Percentiles rank a stretch among this genome's conserved stretches.
Evolutionary conservation across 2,113 vertebrate genomes (phyloP).

Genomic region (Atractosteus spatula): DNA sequence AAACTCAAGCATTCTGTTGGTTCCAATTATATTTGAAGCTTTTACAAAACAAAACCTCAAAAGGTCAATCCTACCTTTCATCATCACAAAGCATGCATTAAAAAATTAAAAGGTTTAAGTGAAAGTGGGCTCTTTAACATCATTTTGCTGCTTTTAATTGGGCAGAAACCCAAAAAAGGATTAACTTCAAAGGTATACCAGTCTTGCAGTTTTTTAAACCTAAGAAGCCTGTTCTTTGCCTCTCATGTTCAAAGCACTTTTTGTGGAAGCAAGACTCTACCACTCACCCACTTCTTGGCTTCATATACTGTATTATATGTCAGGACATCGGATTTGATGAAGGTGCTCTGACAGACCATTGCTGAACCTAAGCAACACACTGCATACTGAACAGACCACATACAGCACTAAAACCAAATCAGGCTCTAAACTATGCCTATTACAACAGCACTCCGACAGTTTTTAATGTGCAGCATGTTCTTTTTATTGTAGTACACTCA

Average conservation of each 20-base stretch:
- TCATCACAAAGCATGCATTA: slow-evolving; percentile 34
- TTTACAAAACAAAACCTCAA: slow-evolving; percentile 41
- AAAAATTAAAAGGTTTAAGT: slow-evolving; percentile 39
- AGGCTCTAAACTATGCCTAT: too few species aligned
- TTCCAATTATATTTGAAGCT: slow-evolving; percentile 49
- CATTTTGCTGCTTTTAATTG: slow-evolving; percentile 48
- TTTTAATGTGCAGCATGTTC: too few species aligned
- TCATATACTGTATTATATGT: background rate
- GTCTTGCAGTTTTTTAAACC: slow-evolving; percentile 17
- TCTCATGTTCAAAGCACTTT: slow-evolving; percentile 50
- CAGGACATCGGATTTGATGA: too few species aligned
- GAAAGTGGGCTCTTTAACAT: slow-evolving; percentile 38
- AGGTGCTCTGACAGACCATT: too few species aligned
- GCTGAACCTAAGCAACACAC: too few species aligned
- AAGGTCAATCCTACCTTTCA: slow-evolving; percentile 44
- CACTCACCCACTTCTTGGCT: slow-evolving; percentile 26
- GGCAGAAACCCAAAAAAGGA: slow-evolving; percentile 41
- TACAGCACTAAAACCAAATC: too few species aligned
- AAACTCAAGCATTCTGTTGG: slow-evolving; percentile 32
- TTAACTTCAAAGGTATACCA: slow-evolving; percentile 45
- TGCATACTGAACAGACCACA: too few species aligned
- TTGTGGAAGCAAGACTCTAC: slow-evolving; percentile 39
- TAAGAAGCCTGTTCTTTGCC: slow-evolving; percentile 35
- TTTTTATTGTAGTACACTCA: too few species aligned
- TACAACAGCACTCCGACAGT: too few species aligned